Conservation (phyloP, 2,113 vertebrate species). For the Naja naja region DNA sequence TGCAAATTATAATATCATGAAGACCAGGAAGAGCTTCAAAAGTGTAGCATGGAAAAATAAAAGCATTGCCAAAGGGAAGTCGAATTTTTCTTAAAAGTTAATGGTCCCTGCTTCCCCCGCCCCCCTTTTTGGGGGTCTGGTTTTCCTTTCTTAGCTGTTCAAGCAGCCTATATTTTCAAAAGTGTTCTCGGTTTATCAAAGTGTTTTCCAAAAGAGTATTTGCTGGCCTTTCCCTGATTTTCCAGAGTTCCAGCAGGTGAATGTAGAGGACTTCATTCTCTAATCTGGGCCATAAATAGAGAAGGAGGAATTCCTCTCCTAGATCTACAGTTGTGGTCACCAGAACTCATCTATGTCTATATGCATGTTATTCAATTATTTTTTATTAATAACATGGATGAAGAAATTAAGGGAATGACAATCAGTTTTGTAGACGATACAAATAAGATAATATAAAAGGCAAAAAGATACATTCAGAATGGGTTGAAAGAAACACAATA, state of each 20-base stretch:
- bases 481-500: background rate
- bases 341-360: background rate
- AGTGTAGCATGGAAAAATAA: background rate
- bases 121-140: background rate
- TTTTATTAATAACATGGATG: background rate
- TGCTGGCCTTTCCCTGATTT: background rate
- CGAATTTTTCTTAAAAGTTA: background rate
- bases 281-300: background rate
- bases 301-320: background rate
- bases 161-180: background rate
- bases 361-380: background rate
- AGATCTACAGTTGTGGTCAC: background rate
- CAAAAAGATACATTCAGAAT: background rate
- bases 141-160: background rate
- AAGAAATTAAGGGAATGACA: background rate
- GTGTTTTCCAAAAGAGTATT: background rate
- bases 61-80: background rate
- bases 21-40: background rate
- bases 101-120: background rate
- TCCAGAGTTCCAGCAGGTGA: background rate
- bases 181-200: background rate
- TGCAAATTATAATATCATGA: background rate
- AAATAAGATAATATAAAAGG: background rate
- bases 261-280: background rate
- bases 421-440: background rate